Evolutionary conservation across 2,797 vertebrate species (phyloP).

Genomic region (Hypotaenidia philippensis): DNA sequence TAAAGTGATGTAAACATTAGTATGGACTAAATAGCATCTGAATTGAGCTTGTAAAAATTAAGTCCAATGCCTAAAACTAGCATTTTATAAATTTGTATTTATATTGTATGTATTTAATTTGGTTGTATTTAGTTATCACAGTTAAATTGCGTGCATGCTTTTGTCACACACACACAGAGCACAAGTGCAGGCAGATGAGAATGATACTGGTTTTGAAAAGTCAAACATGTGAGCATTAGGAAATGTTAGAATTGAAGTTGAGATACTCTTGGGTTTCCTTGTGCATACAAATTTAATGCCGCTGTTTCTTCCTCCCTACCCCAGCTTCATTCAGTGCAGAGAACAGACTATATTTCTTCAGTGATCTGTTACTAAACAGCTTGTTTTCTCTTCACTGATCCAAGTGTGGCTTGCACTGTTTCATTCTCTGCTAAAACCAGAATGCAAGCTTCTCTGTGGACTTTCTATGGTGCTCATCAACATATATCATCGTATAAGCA

Average conservation of each 20-base stretch:
- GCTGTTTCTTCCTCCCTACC: not conserved
- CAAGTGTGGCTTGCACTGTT: not conserved
- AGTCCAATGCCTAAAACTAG: not conserved
- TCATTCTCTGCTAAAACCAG: not conserved
- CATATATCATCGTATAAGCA: not conserved
- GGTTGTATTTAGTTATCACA: not conserved
- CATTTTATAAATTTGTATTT: not conserved
- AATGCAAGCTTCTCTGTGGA: not conserved
- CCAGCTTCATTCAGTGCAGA: not conserved
- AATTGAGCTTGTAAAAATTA: not conserved
- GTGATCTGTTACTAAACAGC: not conserved
- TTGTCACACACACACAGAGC: not conserved
- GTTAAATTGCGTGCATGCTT: rapidly evolving
- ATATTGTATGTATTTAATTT: not conserved
- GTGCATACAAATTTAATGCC: not conserved
- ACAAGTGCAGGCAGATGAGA: not conserved
- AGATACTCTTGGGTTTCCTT: not conserved
- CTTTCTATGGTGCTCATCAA: not conserved
- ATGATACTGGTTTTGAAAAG: not conserved
- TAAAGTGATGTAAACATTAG: not conserved
- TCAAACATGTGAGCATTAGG: not conserved
- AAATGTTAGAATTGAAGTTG: not conserved
- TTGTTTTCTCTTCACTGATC: not conserved
- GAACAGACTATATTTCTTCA: not conserved
- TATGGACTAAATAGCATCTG: not conserved